These are phyloP conservation scores for Drosophila ambigua DNA, from an alignment of 1,140 invertebrate genomes.

Conservation along the genomic window DNA sequence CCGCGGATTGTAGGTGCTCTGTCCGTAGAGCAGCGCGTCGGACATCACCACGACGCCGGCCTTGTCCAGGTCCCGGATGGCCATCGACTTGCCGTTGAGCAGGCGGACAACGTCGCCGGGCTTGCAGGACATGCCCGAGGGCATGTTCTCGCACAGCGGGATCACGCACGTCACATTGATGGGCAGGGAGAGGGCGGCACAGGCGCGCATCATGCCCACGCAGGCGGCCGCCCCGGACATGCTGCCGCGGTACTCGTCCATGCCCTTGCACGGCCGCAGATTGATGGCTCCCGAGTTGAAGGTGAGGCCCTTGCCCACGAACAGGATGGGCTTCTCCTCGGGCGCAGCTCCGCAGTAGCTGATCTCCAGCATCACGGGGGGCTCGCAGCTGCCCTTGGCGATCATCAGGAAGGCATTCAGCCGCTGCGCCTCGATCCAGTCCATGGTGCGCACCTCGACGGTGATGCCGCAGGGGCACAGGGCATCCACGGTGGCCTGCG, in stretches of 20 bases:
- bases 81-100: constrained; percentile 93
- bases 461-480: constrained; percentile 85
- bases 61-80: constrained; percentile 95
- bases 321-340: constrained; percentile 85
- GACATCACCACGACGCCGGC: constrained; percentile 94
- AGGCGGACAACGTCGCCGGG: constrained; percentile 94
- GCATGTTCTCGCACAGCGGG: constrained; percentile 93
- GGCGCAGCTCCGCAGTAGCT: constrained; percentile 84
- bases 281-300: constrained; percentile 94
- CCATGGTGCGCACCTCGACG: constrained; percentile 87
- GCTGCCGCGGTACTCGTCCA: constrained; percentile 94
- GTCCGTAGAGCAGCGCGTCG: constrained; percentile 93
- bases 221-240: constrained; percentile 96
- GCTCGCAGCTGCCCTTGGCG: constrained; percentile 89
- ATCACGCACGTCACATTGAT: constrained; percentile 91
- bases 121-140: constrained; percentile 92
- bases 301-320: constrained; percentile 94
- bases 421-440: constrained; percentile 88
- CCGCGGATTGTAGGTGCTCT: constrained; percentile 86
- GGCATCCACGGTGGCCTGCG: constrained; percentile 85
- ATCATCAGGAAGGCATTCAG: constrained; percentile 92
- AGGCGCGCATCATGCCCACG: constrained; percentile 88
- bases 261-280: constrained; percentile 89
- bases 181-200: constrained; percentile 88
- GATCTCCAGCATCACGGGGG: constrained; percentile 91